These are phyloP conservation scores for Empidonax traillii DNA, from an alignment of 2,113 vertebrate species.

Conservation along the genomic window DNA sequence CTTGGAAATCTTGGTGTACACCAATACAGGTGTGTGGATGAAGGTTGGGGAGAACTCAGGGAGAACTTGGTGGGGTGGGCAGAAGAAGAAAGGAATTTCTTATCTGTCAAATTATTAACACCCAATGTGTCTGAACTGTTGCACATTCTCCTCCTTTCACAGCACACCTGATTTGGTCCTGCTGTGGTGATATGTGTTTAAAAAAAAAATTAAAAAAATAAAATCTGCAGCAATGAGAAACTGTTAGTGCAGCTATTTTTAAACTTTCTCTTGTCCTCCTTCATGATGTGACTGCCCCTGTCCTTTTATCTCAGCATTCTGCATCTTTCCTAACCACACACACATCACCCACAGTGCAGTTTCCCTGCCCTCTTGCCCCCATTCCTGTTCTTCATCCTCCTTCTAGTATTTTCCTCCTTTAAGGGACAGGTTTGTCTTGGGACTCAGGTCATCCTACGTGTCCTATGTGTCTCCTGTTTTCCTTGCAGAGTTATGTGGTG, in stretches of 20 bases:
- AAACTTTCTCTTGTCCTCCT: background rate
- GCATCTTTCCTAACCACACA: background rate
- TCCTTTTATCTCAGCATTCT: background rate
- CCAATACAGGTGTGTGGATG: background rate
- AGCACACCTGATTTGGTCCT: background rate
- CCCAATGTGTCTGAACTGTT: background rate
- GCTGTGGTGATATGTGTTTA: accelerated
- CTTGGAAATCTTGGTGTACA: background rate
- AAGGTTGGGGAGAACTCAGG: background rate
- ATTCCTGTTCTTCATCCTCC: background rate
- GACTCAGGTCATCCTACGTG: background rate
- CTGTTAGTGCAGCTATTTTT: background rate
- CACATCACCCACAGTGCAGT: background rate
- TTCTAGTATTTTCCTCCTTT: background rate
- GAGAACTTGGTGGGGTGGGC: background rate
- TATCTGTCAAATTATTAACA: background rate
- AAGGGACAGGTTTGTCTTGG: background rate
- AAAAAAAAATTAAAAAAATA: background rate
- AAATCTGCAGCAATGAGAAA: background rate
- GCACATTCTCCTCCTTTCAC: background rate
- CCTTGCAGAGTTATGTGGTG: background rate
- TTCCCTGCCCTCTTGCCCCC: background rate
- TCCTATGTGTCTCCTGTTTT: accelerated
- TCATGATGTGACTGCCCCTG: background rate
- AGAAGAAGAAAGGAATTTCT: background rate